Base-by-base conservation (phyloP, 2,797 vertebrate genomes). In the Xenops minutus region DNA sequence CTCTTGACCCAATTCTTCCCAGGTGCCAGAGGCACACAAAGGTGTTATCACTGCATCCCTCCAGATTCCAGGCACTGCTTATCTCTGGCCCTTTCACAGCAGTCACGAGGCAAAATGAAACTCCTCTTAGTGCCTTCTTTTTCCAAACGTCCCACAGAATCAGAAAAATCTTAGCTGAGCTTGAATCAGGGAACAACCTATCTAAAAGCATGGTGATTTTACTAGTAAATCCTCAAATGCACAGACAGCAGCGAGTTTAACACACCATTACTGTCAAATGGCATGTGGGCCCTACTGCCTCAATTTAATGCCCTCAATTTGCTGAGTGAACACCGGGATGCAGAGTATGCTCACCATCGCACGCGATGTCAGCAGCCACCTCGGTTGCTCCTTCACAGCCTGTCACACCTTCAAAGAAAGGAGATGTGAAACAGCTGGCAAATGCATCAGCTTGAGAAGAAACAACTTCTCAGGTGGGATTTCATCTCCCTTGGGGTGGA, bases 351-450 rank as follows among this genome's bases (percentile, higher is more conserved):
- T 34, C 63, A 74, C 52, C 89, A 19, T 90, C 5, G 77, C 94
- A 96, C 58, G 74, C 91, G 8, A 94, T 93, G 94, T 73, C 83
- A 92, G 95, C 83, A 92, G 88, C 78, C 62, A 32, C 84, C 36
- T 59, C 1, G 7, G 81, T 39, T 72, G 71, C 46, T 94, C 75
- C 63, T 61, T 36, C 79, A 23, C 93, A 49, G 92, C 54, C 80
- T 52, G 88, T 85, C 93, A 64, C 90, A 76, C 79, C 86, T 88
- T 44, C 92, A 68, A 15, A 68, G 92, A 29, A 37, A 67, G n/a
- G 43, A 62, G 67, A 68, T 15, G 2, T 43, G 14, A 6, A 77
- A 83, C 93, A 94, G 94, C 93, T 94, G 92, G 81, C 39, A 3
- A 22, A 54, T 22, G 86, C 88, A 63, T 19, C 84, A 73, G 85